Evolutionary conservation across 2,888 invertebrate genomes (phyloP), one percentile per base, ranked within the genome.

Genomic region (Chaetogeoica ovagalla): DNA sequence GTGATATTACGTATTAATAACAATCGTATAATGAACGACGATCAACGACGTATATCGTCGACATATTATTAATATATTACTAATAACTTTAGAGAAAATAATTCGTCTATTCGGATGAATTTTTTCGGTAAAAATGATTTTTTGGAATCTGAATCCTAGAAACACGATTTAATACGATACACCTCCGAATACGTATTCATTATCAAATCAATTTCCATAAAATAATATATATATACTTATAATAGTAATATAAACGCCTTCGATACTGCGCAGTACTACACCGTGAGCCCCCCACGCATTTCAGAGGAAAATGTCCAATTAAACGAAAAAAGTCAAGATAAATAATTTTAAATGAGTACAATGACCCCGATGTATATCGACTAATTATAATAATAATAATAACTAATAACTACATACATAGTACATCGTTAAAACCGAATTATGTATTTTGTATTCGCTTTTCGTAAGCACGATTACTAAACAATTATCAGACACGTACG

Each of bases 101-200:
- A 17, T 19, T n/a, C 39, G 60, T 30, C 11, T 59, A 19, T 43
- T 60, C 1, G 6, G 30, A 62, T 62, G 62, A 43, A 73, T 62
- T n/a, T 73, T 65, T 19, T 65, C 63, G 37, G 63, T 37, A 7
- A 21, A 39, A 65, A 17, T 21, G 19, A 65, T 74, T 39, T 74
- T 39, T 59, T n/a, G 7, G 37, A 63, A 63, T 37, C 21, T 1
- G 39, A 74, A 65, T 55, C 17, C 39, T 23, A 11, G 17, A 39
- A 65, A 74, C 17, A 21, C 30, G 15, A 30, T 52, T 55, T 13
- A 7, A 17, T 57, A 57, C 9, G 8, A 60, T 13, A 48, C 3
- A 48, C 48, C 48, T 52, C 0, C 1, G 6, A 52, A 37, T 11
- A n/a, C 15, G 4, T 57, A 1, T n/a, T 57, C 5, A 21, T 70